phyloP scores from a whole-genome alignment of 2,797 vertebrate genomes.

The Siniperca scherzeri region DNA sequence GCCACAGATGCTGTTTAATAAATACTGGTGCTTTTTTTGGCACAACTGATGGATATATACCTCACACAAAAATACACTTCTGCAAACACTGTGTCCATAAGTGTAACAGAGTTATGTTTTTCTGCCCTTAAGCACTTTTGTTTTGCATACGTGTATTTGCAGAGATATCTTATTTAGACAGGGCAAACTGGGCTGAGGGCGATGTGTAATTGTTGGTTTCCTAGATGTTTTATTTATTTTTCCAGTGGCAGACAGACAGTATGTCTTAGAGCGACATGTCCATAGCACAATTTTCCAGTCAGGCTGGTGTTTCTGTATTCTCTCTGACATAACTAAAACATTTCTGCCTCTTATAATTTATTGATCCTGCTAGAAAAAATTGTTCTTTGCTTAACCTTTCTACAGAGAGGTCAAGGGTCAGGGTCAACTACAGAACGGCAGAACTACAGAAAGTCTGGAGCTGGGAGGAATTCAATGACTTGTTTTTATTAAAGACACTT shows the following conservation, averaged over 20 bases:
- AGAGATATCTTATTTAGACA: constrained; percentile 42
- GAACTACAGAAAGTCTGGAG: neutral
- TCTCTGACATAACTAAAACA: constrained; percentile 9
- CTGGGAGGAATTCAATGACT: constrained; percentile 35
- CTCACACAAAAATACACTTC: constrained; percentile 23
- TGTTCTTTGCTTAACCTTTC: constrained; percentile 26
- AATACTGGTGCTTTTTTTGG: constrained; percentile 2
- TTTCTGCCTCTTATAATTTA: constrained; percentile 21
- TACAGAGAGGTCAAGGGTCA: constrained; percentile 49
- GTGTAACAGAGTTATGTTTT: neutral
- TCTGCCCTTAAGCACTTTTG: constrained; percentile 30
- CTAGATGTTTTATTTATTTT: constrained; percentile 48
- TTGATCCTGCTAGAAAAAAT: constrained; percentile 8
- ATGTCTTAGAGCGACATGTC: constrained; percentile 17
- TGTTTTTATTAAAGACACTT: constrained; percentile 48
- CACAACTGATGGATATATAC: neutral
- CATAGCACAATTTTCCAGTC: constrained; percentile 41
- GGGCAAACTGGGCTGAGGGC: constrained; percentile 23
- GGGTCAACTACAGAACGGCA: constrained; percentile 36
- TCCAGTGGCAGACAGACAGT: constrained; percentile 17
- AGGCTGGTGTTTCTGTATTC: constrained; percentile 25
- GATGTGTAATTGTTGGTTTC: constrained; percentile 54
- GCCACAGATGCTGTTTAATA: neutral
- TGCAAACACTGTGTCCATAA: constrained; percentile 15
- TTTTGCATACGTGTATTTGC: constrained; percentile 38